Base-by-base conservation (phyloP, 2,797 vertebrate species). In the Micromesistius poutassou region DNA sequence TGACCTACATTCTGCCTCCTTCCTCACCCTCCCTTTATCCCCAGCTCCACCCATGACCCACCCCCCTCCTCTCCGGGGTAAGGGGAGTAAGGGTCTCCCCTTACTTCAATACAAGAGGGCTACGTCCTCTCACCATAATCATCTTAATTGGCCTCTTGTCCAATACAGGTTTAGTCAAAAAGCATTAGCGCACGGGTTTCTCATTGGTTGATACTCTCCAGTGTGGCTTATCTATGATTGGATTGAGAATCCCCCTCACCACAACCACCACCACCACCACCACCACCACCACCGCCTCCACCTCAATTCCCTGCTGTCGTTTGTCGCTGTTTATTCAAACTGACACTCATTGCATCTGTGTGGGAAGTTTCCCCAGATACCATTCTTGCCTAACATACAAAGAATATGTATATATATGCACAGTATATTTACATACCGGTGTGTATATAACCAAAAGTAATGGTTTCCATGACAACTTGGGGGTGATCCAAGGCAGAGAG, bases 381-480 rank as follows among this genome's bases (percentile, higher is more conserved):
- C 71, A 80, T 75, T 72, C 83, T 82, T 77, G 73, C 87, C 85
- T 42, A 42, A 42, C 40, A 2, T 16, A 42, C 40, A 42, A 13
- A 16, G 40, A 22, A 22, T 19, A 55, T 55, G 19, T 22, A 55
- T 55, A 55, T 55, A 50, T 19, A 80, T 71, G 82, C 4, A 50
- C 4, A 50, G 25, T 72, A 74, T 38, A 80, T 79, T 75, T 75
- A 82, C 80, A 71, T 75, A 81, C 83, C 79, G 77, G 80, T 35
- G 80, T 73, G 81, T 81, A 79, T 78, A 77, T 83, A 83, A 85
- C 74, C 75, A 84, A 75, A 86, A 83, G 81, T 77, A 80, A 77
- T 76, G 76, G 79, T 89, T 85, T 89, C 82, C 81, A 81, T 87
- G 84, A 76, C 79, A 86, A 89, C 76, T 77, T 80, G n/a, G 72